Percentiles rank a stretch among this genome's conserved stretches.
Evolutionary conservation across 2,113 vertebrate species (phyloP).

Genomic region (Pedetes capensis): DNA sequence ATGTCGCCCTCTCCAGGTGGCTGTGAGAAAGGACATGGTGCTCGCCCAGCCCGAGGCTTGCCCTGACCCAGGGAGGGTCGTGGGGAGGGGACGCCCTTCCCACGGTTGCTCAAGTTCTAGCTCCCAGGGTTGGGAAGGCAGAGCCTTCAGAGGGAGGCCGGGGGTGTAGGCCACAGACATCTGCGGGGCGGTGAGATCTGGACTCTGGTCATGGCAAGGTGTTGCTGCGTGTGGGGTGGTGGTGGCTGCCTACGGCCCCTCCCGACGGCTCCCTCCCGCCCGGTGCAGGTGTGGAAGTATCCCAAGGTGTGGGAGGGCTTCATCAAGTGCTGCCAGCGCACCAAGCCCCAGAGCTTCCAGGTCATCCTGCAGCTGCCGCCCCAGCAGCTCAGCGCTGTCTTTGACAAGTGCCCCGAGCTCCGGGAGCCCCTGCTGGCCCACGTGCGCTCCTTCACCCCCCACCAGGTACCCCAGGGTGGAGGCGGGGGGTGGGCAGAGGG

Average conservation of each 20-base stretch:
- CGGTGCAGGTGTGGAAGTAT: constrained; percentile 94
- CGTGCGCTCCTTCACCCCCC: constrained; percentile 91
- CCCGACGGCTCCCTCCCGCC: not conserved
- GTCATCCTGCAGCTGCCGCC: constrained; percentile 95
- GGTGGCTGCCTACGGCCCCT: not conserved
- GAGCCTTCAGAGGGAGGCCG: not conserved
- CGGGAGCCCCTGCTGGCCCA: constrained; percentile 91
- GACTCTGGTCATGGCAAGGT: not conserved
- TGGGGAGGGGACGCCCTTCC: not conserved
- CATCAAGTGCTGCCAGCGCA: constrained; percentile 96
- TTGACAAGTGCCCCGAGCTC: constrained; percentile 94
- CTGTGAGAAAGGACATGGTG: too few species aligned
- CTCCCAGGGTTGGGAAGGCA: not conserved
- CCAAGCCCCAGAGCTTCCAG: constrained; percentile 94
- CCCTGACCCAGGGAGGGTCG: not conserved
- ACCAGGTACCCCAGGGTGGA: constrained; percentile 85
- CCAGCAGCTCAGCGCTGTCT: constrained; percentile 88
- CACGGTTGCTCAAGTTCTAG: not conserved
- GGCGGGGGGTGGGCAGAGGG: not conserved
- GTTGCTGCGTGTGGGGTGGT: not conserved
- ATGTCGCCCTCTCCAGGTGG: not conserved
- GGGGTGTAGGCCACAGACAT: not conserved
- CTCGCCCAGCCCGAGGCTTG: not conserved
- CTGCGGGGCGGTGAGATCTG: not conserved
- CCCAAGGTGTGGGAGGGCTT: constrained; percentile 98